Percentiles rank a stretch among this genome's conserved stretches.
phyloP scores from a whole-genome alignment of 2,797 vertebrate genomes.

The Streptopelia turtur region DNA sequence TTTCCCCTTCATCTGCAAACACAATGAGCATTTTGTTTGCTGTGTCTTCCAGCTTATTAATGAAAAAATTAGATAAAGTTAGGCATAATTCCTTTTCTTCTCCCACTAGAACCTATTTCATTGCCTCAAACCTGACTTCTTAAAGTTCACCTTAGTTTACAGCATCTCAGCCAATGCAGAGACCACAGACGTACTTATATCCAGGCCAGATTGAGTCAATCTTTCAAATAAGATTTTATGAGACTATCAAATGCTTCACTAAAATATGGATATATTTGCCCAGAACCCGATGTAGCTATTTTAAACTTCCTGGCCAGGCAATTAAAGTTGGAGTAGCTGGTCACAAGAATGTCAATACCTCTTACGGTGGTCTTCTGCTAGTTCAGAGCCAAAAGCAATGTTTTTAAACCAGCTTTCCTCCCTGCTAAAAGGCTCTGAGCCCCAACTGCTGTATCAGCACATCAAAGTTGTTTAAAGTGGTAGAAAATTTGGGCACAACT shows the following conservation, averaged over 20 bases:
- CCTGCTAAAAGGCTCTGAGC: background rate
- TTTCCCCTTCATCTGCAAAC: background rate
- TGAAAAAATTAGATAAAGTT: background rate
- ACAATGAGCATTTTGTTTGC: background rate
- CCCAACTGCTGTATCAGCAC: background rate
- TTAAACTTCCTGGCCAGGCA: background rate
- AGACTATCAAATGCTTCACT: conserved; percentile 7
- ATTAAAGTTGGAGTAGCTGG: background rate
- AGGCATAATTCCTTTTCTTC: background rate
- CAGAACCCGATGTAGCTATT: background rate
- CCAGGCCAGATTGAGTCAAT: conserved; percentile 10
- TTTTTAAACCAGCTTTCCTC: background rate
- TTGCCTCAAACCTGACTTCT: background rate
- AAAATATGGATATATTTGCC: background rate
- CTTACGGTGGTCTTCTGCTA: background rate
- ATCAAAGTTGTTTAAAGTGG: background rate
- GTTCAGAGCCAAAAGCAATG: background rate
- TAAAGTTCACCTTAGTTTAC: background rate
- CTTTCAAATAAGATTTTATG: conserved; percentile 37
- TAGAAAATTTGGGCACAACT: background rate
- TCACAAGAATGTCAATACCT: background rate
- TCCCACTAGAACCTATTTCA: background rate
- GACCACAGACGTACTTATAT: background rate
- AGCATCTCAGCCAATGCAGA: background rate
- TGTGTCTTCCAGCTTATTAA: background rate